Conservation (phyloP, 2,888 invertebrate genomes). For the Scaptomyza caliginosa region DNA sequence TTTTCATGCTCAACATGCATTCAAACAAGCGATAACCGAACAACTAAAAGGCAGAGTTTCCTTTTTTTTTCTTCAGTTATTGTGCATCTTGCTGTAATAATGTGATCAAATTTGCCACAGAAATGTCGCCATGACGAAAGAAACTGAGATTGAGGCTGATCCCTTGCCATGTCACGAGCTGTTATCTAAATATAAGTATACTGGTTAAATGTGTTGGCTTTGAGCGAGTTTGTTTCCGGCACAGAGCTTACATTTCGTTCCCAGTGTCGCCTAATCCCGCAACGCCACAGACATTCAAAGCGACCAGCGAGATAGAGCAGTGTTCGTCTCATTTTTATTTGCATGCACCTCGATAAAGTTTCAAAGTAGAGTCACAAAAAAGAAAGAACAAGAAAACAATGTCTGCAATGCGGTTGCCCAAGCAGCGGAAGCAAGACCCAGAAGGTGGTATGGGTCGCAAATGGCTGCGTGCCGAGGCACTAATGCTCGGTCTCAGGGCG, state of each 20-base stretch:
- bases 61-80: constrained; percentile 5
- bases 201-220: background rate
- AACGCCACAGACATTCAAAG: constrained; percentile 1
- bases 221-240: constrained; percentile 40
- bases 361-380: constrained; percentile 5
- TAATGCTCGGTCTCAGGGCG: constrained; percentile 67
- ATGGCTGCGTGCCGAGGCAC: constrained; percentile 65
- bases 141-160: background rate
- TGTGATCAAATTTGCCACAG: constrained; percentile 63
- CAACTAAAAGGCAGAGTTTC: constrained; percentile 4
- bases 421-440: constrained; percentile 21
- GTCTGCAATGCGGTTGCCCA: constrained; percentile 38
- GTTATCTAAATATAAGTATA: background rate
- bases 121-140: constrained; percentile 29
- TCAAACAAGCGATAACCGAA: background rate
- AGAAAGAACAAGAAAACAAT: constrained; percentile 28
- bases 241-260: constrained; percentile 52
- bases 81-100: constrained; percentile 61
- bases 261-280: constrained; percentile 47
- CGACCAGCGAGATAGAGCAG: background rate
- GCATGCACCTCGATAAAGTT: constrained; percentile 50
- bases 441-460: background rate
- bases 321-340: constrained; percentile 24
- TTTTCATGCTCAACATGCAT: constrained; percentile 61
- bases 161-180: constrained; percentile 14